A percentile compares a stretch with the other conserved stretches of the same genome.
Conservation (phyloP, 2,113 vertebrate genomes). For the Ctenomys sociabilis region DNA sequence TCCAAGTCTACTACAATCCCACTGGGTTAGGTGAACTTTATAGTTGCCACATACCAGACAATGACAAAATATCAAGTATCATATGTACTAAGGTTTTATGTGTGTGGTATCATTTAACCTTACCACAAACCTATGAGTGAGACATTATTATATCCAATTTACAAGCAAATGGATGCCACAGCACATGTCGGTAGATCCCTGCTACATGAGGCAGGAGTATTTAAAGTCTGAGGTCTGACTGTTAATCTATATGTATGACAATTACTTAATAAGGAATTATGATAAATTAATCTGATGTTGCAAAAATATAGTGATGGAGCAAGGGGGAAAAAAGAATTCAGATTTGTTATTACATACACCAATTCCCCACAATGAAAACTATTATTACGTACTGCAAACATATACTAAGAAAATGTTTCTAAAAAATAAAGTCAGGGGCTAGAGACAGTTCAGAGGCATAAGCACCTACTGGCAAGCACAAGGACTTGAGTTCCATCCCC, state of each 20-base stretch:
- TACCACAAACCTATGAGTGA: not conserved
- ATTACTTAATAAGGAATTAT: not conserved
- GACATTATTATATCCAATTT: slow-evolving; percentile 46
- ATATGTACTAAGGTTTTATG: not conserved
- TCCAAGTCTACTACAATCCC: not conserved
- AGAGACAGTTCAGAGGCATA: no score
- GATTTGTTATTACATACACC: not conserved
- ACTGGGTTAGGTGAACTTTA: not conserved
- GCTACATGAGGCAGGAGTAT: not conserved
- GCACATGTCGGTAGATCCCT: not conserved
- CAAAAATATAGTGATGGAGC: not conserved
- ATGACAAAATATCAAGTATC: not conserved
- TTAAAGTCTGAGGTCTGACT: not conserved
- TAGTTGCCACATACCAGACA: not conserved
- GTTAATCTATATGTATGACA: not conserved
- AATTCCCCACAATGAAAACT: not conserved
- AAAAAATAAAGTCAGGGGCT: not conserved
- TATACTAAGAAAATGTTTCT: not conserved
- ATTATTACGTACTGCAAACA: not conserved
- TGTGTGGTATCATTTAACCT: slow-evolving; percentile 43
- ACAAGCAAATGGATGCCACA: not conserved
- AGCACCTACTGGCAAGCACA: no score
- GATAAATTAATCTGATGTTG: not conserved
- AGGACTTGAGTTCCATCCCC: no score
- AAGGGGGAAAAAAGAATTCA: not conserved